Base-by-base conservation (phyloP, 2,113 vertebrate species). In the Hippocampus guttulatus region DNA sequence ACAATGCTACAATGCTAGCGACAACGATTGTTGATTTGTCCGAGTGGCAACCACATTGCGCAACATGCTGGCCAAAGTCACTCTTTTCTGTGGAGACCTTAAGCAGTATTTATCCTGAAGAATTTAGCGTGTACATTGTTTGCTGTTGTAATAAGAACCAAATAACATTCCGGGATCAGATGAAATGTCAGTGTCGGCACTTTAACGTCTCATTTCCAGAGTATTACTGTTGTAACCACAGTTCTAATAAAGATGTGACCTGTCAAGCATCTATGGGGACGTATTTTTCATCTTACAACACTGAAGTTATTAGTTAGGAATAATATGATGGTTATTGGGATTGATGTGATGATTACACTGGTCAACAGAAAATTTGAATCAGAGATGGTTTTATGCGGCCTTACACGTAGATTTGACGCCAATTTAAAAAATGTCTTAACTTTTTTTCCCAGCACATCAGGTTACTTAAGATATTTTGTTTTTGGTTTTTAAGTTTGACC, bases 211-310 rank as follows among this genome's bases (percentile, higher is more conserved):
- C 40, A 69, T 79, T 84, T 84, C 72, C 80, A 84, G 75, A 86
- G 68, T 77, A 75, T 73, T 83, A 71, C 75, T 83, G 78, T 76
- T 80, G 79, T 86, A 85, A 82, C 79, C 81, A 84, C 76, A 83
- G 84, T 60, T 33, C 76, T 68, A 91, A 90, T 91, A 90, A 90
- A 91, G 76, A 76, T 66, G 38, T 77, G 64, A 82, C 76, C 77
- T 86, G 79, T 81, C 76, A 66, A 77, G 68, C 61, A 52, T 69
- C 49, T 78, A 27, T 74, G 68, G 43, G 33, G 70, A 65, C 40
- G 18, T 1, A 7, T 67, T 84, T 74, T 71, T 75, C 49, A 58
- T 54, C 38, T 76, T 72, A 49, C 30, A 77, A 60, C 23, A 69
- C 23, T 58, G 0, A 27, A 15, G 55, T 27, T 30, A 30, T 27